A percentile compares a stretch with the other conserved stretches of the same genome.
Conservation (phyloP, 2,113 vertebrate species). For the Balaeniceps rex region DNA sequence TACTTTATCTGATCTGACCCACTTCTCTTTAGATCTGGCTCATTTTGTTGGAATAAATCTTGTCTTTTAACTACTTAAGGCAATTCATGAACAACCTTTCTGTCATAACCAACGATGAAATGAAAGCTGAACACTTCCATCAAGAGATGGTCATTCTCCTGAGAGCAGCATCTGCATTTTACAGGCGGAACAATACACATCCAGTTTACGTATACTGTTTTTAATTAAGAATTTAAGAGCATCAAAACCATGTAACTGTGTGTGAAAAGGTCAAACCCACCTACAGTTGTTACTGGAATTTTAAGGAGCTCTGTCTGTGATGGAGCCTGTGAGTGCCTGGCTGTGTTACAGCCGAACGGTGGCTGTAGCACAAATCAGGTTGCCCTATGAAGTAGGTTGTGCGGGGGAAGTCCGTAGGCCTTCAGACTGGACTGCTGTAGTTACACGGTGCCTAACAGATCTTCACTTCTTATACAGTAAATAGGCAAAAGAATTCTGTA, state of each 20-base stretch:
- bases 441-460: not conserved
- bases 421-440: not conserved
- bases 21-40: not conserved
- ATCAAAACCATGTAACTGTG: fast-evolving
- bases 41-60: not conserved
- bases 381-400: not conserved
- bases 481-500: not conserved
- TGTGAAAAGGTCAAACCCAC: not conserved
- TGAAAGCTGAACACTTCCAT: not conserved
- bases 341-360: not conserved
- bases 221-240: not conserved
- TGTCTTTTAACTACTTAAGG: not conserved
- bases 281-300: not conserved
- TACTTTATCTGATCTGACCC: not conserved
- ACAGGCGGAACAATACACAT: not conserved
- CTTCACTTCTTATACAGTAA: not conserved
- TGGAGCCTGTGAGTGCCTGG: not conserved
- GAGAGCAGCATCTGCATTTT: not conserved
- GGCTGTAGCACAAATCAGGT: not conserved
- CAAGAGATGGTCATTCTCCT: not conserved
- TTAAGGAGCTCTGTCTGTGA: not conserved
- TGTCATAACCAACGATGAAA: not conserved
- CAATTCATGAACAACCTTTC: not conserved
- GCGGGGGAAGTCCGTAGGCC: not conserved
- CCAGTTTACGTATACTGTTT: not conserved